Evolutionary conservation across 2,888 invertebrate genomes (phyloP), one percentile per base, ranked within the genome.

Genomic region (Leucophora obtusa): DNA sequence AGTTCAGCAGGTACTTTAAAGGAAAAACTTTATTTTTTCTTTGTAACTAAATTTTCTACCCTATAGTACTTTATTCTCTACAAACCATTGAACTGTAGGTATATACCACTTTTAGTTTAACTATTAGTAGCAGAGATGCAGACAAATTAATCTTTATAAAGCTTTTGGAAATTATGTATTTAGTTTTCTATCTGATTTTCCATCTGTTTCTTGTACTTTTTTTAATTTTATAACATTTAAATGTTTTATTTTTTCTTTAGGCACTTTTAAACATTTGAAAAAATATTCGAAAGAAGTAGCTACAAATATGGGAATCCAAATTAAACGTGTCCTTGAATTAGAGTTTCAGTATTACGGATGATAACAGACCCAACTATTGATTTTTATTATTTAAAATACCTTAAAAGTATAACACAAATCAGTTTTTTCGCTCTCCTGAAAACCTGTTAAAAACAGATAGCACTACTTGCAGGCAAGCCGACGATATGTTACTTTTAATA

Each of bases 91-190:
- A 63, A 28, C 28, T 28, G 59, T 28, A 28, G 5, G 28, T 28
- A 6, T 59, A 15, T 58, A 43, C n/a, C 14, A n/a, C n/a, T n/a
- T n/a, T n/a, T n/a, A n/a, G n/a, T n/a, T n/a, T n/a, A n/a, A 11
- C 10, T 11, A 38, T 10, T 11, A 38, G 38, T 11, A 38, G 6
- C n/a, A 14, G 43, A 60, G 53, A 66, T 35, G 53, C 33, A 66
- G 43, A 74, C 60, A 66, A 66, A 60, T 66, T 74, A 74, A 66
- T 74, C 59, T 66, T 66, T 43, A 74, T 66, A 66, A 74, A 74
- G 59, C 53, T 66, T 74, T 60, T 59, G 59, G 60, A 74, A 66
- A 66, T 74, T 74, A 60, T n/a, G n/a, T n/a, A n/a, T 66, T 66
- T 66, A 59, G 60, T 73, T 58, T 47, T 51, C 10, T 24, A 10